A percentile compares a stretch with the other conserved stretches of the same genome.
Evolutionary conservation across 92 coral and sea anemone species (phyloP).

Genomic region (Hydrozoanthus gracilis): DNA sequence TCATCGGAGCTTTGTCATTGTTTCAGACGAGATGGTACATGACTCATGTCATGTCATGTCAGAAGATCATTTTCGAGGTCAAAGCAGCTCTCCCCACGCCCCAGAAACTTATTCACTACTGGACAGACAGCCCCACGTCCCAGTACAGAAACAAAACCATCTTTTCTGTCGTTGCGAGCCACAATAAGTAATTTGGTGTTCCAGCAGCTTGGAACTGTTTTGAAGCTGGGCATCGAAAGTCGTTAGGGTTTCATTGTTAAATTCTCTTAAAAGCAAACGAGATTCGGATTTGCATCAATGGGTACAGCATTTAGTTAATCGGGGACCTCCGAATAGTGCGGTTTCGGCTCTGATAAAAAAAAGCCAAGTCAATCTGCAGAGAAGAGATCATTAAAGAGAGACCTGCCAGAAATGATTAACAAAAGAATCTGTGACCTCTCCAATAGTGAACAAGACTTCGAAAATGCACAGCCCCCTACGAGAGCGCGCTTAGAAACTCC

Average conservation of each 20-base stretch:
- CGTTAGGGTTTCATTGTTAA: background rate
- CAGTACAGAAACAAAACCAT: conserved; percentile 67
- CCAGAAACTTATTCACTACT: background rate
- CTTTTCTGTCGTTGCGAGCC: conserved; percentile 28
- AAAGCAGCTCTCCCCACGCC: background rate
- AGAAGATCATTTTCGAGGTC: background rate
- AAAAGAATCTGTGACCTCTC: background rate
- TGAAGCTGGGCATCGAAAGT: conserved; percentile 61
- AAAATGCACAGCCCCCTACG: background rate
- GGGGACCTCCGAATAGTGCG: too few species aligned
- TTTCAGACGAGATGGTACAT: background rate
- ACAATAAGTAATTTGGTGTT: conserved; percentile 40
- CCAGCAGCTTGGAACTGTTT: conserved; percentile 57
- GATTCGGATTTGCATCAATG: background rate
- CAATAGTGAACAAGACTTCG: background rate
- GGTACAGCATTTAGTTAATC: background rate
- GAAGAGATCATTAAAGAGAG: background rate
- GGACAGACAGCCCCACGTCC: conserved; percentile 50
- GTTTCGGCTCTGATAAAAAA: background rate
- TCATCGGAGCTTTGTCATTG: background rate
- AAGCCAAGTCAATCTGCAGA: background rate
- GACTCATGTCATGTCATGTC: background rate
- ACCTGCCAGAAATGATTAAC: too few species aligned
- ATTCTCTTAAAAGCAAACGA: background rate
- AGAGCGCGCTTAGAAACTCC: background rate